Percentiles rank a stretch among this genome's conserved stretches.
Conservation (phyloP, 1,140 invertebrate genomes). For the Drosophila yakuba region DNA sequence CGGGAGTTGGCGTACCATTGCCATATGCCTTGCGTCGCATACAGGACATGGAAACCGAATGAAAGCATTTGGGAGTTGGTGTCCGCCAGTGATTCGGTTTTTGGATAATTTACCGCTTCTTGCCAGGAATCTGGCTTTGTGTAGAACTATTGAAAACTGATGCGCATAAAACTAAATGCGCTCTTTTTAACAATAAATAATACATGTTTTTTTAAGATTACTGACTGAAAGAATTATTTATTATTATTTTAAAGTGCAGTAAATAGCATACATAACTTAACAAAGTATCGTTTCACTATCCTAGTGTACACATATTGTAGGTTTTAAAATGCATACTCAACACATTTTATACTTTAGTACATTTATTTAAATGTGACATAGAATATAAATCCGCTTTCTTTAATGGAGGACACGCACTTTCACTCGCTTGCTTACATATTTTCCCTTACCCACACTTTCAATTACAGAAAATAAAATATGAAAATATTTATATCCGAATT, state of each 20-base stretch:
- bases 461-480: constrained; percentile 18
- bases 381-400: constrained; percentile 17
- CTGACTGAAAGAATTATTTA: too few species aligned
- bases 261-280: too few species aligned
- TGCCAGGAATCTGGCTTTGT: not conserved
- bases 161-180: not conserved
- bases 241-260: too few species aligned
- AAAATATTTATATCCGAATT: constrained; percentile 29
- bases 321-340: too few species aligned
- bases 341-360: not conserved
- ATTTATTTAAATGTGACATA: constrained; percentile 2
- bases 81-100: constrained; percentile 32
- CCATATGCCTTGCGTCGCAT: constrained; percentile 36
- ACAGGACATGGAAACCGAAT: constrained; percentile 33
- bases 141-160: not conserved
- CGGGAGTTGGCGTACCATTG: constrained; percentile 1
- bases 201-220: too few species aligned
- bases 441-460: constrained; percentile 3
- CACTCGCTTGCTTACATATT: constrained; percentile 16
- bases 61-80: constrained; percentile 30
- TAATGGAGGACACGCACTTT: constrained; percentile 26
- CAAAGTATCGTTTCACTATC: too few species aligned
- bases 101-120: constrained; percentile 39
- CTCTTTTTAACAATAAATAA: too few species aligned
- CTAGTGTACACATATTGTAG: too few species aligned